These are phyloP conservation scores for Reinhardtius hippoglossoides DNA, from an alignment of 2,113 vertebrate species.

Conservation along the genomic window DNA sequence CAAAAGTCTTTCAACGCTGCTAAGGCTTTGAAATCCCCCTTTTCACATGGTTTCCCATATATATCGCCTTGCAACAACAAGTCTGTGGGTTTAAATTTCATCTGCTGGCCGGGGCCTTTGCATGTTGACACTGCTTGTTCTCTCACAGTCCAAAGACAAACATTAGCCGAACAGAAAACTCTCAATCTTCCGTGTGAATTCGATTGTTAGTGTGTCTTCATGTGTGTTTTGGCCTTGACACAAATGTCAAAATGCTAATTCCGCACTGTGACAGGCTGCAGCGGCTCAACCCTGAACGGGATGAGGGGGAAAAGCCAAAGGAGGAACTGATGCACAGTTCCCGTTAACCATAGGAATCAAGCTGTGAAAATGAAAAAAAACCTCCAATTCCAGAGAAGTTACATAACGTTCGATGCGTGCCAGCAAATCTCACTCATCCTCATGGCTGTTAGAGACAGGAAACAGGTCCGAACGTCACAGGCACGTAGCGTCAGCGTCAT, in stretches of 20 bases:
- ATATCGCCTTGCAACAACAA: too few species aligned
- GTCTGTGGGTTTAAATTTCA: too few species aligned
- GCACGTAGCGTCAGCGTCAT: neutral
- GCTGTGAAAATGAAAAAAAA: neutral
- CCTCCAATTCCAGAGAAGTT: neutral
- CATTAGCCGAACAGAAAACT: neutral
- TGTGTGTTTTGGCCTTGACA: neutral
- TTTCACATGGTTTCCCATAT: neutral
- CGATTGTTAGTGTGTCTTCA: neutral
- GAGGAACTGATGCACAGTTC: neutral
- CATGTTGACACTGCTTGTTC: too few species aligned
- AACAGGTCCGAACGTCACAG: neutral
- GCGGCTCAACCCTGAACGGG: slow-evolving; percentile 5
- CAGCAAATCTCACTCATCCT: neutral
- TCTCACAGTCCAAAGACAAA: too few species aligned
- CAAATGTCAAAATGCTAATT: neutral
- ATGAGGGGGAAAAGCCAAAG: neutral
- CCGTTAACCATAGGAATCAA: neutral
- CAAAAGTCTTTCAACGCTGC: neutral
- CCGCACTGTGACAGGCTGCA: neutral
- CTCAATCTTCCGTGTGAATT: too few species aligned
- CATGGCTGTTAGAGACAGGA: too few species aligned
- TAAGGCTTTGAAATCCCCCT: neutral
- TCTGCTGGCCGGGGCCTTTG: too few species aligned
- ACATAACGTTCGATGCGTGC: too few species aligned